A percentile compares a stretch with the other conserved stretches of the same genome.
phyloP scores from a whole-genome alignment of 2,113 vertebrate species.

The Spilogale gracilis region DNA sequence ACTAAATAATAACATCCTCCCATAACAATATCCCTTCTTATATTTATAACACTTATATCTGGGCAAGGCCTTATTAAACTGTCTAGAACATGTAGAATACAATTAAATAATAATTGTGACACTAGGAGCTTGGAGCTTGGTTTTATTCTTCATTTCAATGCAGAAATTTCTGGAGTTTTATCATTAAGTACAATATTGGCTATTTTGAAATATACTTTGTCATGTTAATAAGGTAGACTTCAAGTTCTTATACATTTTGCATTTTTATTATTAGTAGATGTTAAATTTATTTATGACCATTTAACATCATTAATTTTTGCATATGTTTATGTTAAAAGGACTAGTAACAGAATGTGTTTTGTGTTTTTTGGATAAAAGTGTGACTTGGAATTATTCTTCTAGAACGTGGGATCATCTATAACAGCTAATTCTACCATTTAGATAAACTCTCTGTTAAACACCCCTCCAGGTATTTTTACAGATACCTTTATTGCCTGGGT shows the following conservation, averaged over 20 bases:
- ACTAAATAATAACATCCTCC: not conserved
- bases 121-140: too few species aligned
- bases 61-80: not conserved
- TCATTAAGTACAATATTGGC: not conserved
- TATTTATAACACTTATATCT: not conserved
- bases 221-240: not conserved
- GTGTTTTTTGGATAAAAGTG: not conserved
- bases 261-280: slow-evolving; percentile 27
- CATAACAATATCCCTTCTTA: not conserved
- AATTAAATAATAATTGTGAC: not conserved
- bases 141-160: slow-evolving; percentile 10
- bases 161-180: not conserved
- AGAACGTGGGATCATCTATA: not conserved
- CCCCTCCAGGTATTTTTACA: not conserved
- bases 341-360: not conserved
- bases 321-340: not conserved
- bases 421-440: not conserved
- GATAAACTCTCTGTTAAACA: not conserved
- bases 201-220: slow-evolving; percentile 12
- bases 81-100: not conserved
- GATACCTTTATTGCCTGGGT: not conserved
- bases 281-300: slow-evolving; percentile 30
- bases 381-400: not conserved
- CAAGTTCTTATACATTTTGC: not conserved
- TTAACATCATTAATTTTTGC: not conserved